Evolutionary conservation across 2,888 invertebrate species (phyloP).

Genomic region (Campoplex nolae): DNA sequence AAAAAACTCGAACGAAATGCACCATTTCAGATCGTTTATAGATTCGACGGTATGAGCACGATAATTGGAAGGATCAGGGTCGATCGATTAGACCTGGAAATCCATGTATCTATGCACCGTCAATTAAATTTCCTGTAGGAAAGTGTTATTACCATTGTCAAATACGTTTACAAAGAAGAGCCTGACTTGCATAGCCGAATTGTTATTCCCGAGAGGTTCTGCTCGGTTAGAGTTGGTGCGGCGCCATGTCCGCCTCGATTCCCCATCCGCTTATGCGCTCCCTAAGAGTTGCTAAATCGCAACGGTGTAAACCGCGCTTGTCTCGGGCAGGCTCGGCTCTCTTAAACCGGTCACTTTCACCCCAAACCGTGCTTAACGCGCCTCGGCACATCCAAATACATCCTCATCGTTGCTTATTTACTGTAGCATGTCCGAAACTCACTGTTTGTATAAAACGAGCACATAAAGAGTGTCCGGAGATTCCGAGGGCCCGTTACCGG

Average conservation of each 20-base stretch:
- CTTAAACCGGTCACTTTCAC: constrained; percentile 61
- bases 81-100: background rate
- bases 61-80: background rate
- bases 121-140: constrained; percentile 6
- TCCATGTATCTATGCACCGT: background rate
- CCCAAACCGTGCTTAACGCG: constrained; percentile 58
- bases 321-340: constrained; percentile 18
- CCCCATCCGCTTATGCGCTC: constrained; percentile 60
- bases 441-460: background rate
- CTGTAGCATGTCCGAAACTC: constrained; percentile 48
- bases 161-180: background rate
- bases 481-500: background rate
- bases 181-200: constrained; percentile 46
- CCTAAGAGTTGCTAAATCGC: constrained; percentile 63
- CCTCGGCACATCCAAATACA: constrained; percentile 65
- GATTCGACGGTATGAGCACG: too few relatives aligned
- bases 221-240: constrained; percentile 56
- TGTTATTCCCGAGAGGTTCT: constrained; percentile 61
- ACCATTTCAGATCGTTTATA: too few relatives aligned
- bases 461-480: constrained; percentile 1
- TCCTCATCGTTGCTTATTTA: constrained; percentile 47
- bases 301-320: constrained; percentile 31
- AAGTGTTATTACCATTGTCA: constrained; percentile 4
- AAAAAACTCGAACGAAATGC: too few relatives aligned
- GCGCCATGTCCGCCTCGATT: constrained; percentile 43